phyloP scores from a whole-genome alignment of 1,140 invertebrate species.

The Paracyclopina nana region DNA sequence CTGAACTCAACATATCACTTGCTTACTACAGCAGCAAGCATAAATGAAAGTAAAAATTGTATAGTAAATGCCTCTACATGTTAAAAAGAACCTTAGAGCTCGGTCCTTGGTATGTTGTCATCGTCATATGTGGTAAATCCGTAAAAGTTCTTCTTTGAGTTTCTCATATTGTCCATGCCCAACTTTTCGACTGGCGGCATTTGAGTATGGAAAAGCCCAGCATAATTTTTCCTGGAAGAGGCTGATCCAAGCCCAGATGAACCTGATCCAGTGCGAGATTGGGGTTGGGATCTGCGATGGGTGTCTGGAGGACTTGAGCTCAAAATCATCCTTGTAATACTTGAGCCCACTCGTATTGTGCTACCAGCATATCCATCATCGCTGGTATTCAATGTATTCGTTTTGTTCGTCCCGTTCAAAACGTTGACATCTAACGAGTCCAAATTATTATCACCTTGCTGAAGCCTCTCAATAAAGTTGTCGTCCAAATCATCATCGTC shows the following conservation, averaged over 20 bases:
- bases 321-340: not conserved
- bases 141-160: too few species aligned
- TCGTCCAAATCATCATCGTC: slow-evolving; percentile 22
- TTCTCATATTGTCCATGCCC: too few species aligned
- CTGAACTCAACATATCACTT: too few species aligned
- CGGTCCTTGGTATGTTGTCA: slow-evolving; percentile 6
- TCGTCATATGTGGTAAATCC: slow-evolving; percentile 12
- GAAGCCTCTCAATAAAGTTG: too few species aligned
- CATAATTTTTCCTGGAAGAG: slow-evolving; percentile 3
- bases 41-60: too few species aligned
- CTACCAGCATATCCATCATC: slow-evolving; percentile 16
- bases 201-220: slow-evolving; percentile 4
- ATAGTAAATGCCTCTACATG: too few species aligned
- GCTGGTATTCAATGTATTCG: not conserved
- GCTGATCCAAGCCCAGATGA: not conserved
- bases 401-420: slow-evolving; percentile 1
- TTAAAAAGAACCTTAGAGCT: not conserved
- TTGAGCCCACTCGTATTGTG: slow-evolving; percentile 9
- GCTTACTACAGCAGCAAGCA: too few species aligned
- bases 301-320: not conserved
- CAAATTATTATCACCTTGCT: slow-evolving; percentile 4
- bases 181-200: slow-evolving; percentile 11
- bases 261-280: not conserved
- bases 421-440: slow-evolving; percentile 15
- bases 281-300: not conserved